Percentiles rank a stretch among this genome's conserved stretches.
Conservation (phyloP, 1,140 invertebrate genomes). For the Andrena cerasifolii region DNA sequence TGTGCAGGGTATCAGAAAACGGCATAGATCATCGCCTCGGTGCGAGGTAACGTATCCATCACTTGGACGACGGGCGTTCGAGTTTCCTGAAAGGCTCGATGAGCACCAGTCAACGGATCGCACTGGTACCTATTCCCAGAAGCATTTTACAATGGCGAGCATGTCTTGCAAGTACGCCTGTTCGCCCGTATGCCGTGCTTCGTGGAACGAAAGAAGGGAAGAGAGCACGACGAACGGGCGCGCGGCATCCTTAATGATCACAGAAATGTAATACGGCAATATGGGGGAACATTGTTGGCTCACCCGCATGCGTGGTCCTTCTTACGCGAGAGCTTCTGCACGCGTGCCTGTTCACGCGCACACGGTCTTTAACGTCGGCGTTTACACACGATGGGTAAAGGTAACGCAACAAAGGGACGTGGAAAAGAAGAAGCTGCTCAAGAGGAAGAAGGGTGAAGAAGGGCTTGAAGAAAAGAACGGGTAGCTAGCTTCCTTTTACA, state of each 20-base stretch:
- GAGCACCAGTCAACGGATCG: background rate
- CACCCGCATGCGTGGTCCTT: conserved; percentile 50
- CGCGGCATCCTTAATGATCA: conserved; percentile 28
- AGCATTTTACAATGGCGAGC: background rate
- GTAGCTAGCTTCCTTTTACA: background rate
- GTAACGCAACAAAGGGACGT: background rate
- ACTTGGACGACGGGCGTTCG: conserved; percentile 7
- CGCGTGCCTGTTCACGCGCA: conserved; percentile 2
- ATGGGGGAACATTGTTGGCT: conserved; percentile 55
- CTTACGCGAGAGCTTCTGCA: background rate
- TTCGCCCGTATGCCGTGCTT: too few species aligned
- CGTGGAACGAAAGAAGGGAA: conserved; percentile 26
- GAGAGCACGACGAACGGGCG: background rate
- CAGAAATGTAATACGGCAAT: conserved; percentile 53
- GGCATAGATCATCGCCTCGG: conserved; percentile 7
- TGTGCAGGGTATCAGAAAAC: conserved; percentile 4
- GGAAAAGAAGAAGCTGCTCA: background rate
- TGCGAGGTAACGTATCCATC: background rate
- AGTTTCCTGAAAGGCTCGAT: background rate
- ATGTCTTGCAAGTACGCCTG: background rate
- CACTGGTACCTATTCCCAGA: background rate
- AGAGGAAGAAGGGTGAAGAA: background rate
- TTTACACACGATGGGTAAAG: background rate
- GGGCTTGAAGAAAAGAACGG: background rate
- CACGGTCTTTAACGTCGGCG: conserved; percentile 13